Percentiles rank a stretch among this genome's conserved stretches.
Evolutionary conservation across 2,888 invertebrate species (phyloP).

Genomic region (Seira sanloemensis): DNA sequence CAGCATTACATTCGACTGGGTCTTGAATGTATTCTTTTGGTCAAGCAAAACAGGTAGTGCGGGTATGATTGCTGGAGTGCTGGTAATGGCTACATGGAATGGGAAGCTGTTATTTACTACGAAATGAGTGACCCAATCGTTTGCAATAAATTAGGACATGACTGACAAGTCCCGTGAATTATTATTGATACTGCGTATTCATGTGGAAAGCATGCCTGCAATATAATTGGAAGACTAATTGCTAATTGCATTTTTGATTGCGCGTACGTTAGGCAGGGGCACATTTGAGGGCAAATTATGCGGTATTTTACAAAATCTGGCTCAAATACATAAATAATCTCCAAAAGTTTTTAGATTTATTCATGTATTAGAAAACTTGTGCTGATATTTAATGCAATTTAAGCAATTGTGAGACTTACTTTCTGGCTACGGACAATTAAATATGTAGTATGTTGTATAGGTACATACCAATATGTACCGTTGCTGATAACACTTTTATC

Average conservation of each 20-base stretch:
- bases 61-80: neutral
- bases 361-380: too few species aligned
- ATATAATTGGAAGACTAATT: neutral
- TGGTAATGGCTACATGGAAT: neutral
- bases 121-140: conserved; percentile 59
- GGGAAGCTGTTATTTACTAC: conserved; percentile 49
- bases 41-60: neutral
- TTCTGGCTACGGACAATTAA: too few species aligned
- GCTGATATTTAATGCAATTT: too few species aligned
- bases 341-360: too few species aligned
- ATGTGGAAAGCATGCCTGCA: neutral
- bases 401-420: too few species aligned
- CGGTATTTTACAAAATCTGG: too few species aligned
- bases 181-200: too few species aligned
- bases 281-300: neutral
- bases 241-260: neutral
- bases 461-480: too few species aligned
- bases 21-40: neutral
- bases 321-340: too few species aligned
- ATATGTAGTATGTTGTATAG: too few species aligned
- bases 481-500: too few species aligned
- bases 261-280: neutral
- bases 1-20: neutral
- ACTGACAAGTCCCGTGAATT: conserved; percentile 51
- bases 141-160: conserved; percentile 52